phyloP scores from a whole-genome alignment of 2,888 invertebrate genomes.

The Operophtera brumata region DNA sequence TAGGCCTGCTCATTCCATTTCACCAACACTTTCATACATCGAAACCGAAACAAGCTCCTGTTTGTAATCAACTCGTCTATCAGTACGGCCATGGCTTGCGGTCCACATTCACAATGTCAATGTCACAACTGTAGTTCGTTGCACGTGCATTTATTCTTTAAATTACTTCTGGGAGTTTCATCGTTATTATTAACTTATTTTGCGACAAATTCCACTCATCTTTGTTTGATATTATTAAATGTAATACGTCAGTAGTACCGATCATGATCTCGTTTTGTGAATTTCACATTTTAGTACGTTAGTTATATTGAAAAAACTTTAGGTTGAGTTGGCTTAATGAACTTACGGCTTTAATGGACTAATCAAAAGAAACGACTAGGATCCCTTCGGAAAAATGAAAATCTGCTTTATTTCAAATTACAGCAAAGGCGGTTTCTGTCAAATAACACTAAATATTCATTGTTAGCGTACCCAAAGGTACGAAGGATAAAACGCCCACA shows the following conservation, averaged over 20 bases:
- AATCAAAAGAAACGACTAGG: conserved; percentile 2
- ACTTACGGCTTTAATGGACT: conserved; percentile 1
- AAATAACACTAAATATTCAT: conserved; percentile 51
- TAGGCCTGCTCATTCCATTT: conserved; percentile 2
- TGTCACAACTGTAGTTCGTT: conserved; percentile 46
- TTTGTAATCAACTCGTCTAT: conserved; percentile 15
- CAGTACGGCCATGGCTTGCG: conserved; percentile 33
- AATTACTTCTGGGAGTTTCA: background rate
- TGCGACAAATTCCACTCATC: background rate
- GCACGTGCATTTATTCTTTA: conserved; percentile 28
- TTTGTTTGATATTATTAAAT: background rate
- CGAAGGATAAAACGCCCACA: conserved; percentile 48
- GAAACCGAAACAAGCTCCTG: conserved; percentile 5
- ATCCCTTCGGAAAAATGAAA: conserved; percentile 5
- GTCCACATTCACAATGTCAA: conserved; percentile 58
- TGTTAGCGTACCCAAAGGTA: conserved; percentile 42
- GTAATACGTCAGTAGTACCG: background rate
- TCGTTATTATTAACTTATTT: background rate
- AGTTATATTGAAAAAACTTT: background rate
- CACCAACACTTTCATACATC: conserved; percentile 15
- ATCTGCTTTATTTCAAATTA: conserved; percentile 33
- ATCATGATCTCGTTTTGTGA: background rate
- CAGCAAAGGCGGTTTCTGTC: conserved; percentile 27
- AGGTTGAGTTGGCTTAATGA: background rate
- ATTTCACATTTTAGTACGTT: background rate